Evolutionary conservation across 2,797 vertebrate genomes (phyloP), one percentile per base, ranked within the genome.

Genomic region (Channa striata): DNA sequence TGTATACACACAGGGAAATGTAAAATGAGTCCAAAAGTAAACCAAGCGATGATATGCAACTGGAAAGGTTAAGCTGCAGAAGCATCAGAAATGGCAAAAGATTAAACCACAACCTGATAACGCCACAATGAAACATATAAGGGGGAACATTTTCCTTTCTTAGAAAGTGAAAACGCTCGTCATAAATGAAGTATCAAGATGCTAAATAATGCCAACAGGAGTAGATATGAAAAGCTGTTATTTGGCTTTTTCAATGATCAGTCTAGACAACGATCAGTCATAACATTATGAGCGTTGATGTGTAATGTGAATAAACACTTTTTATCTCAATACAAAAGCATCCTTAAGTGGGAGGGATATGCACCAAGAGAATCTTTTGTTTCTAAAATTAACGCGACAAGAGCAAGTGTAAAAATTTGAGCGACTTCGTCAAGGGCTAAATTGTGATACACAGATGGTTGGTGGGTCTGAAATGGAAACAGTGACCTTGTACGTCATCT

Each of bases 11-110:
- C 50, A 73, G 81, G 92, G 90, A 87, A 91, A 95, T 87, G 89
- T 93, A 94, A 94, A 93, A 94, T 94, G 92, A 88, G 87, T 89
- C 53, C 64, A 85, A 94, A 94, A 94, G 94, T 93, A 91, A 96
- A 94, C 92, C 93, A 91, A 95, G 95, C 86, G 80, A 78, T 83
- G 68, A 86, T 84, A 86, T 86, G 87, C 79, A 87, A 85, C 59
- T 85, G 80, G 77, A 83, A 86, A 90, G 68, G 85, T 90, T 89
- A 91, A 87, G 82, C 75, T 82, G 85, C 80, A 84, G 71, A 91
- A 90, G 90, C 83, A 84, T 84, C 64, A 81, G 81, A 68, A 70
- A 81, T 49, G 59, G 70, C 20, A 81, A 74, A 77, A 72, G 75
- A 58, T 60, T 59, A 77, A 59, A 89, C 81, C 80, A 77, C 42